A percentile compares a stretch with the other conserved stretches of the same genome.
These are phyloP conservation scores for Hesperia comma DNA, from an alignment of 2,888 invertebrate species.

Conservation along the genomic window DNA sequence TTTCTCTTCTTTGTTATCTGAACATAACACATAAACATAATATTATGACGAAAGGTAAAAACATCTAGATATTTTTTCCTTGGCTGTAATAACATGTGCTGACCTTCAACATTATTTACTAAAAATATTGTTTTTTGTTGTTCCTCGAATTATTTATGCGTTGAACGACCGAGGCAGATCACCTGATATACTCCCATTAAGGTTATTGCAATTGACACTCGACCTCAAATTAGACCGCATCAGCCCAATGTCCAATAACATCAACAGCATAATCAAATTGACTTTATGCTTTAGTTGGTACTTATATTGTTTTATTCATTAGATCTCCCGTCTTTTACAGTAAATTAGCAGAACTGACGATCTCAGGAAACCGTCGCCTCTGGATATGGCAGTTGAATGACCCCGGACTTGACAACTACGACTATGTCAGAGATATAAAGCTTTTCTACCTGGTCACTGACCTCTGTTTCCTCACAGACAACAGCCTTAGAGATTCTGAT, in stretches of 20 bases:
- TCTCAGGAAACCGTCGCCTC: conserved; percentile 58
- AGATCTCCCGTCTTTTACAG: conserved; percentile 48
- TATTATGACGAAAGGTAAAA: no score
- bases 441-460: conserved; percentile 66
- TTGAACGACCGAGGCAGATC: no score
- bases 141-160: no score
- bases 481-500: conserved; percentile 58
- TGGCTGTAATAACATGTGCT: no score
- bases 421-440: conserved; percentile 64
- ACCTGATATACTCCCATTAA: no score
- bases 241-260: neutral
- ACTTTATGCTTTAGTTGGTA: no score
- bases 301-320: neutral
- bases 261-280: neutral
- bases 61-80: no score
- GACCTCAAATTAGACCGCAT: neutral
- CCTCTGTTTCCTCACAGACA: conserved; percentile 59
- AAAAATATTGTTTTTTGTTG: no score
- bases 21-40: no score
- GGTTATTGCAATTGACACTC: neutral
- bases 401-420: conserved; percentile 69
- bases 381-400: conserved; percentile 78
- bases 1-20: no score
- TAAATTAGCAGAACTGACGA: conserved; percentile 60
- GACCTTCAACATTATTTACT: no score